These are phyloP conservation scores for Solenopsis fugax DNA, from an alignment of 1,140 invertebrate species.

Conservation along the genomic window DNA sequence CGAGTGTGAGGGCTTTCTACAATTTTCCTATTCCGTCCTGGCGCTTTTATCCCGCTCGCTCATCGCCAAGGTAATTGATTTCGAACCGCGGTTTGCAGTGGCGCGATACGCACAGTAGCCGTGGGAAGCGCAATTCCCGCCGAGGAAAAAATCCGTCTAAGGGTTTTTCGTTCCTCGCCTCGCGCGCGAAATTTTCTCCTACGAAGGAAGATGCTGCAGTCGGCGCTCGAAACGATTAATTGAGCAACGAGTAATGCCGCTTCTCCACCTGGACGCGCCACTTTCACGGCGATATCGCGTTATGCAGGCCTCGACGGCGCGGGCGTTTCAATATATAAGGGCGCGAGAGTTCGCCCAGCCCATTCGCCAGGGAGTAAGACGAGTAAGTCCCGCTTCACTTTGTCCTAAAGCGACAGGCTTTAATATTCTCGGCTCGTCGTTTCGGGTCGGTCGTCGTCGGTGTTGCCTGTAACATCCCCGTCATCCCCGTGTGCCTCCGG, in stretches of 20 bases:
- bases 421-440: constrained; percentile 75
- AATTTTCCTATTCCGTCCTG: constrained; percentile 49
- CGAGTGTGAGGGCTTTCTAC: constrained; percentile 33
- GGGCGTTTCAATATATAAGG: constrained; percentile 42
- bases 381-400: constrained; percentile 74
- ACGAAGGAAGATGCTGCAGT: background rate
- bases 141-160: background rate
- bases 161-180: background rate
- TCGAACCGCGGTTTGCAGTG: constrained; percentile 22
- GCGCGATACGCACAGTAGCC: constrained; percentile 3
- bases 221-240: constrained; percentile 44
- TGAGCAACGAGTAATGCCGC: background rate
- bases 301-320: background rate
- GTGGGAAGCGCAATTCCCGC: constrained; percentile 48
- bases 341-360: background rate
- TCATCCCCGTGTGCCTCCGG: constrained; percentile 27
- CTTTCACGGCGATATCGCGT: constrained; percentile 37
- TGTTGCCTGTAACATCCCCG: too few species aligned
- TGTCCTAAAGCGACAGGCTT: constrained; percentile 78
- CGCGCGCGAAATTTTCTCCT: background rate
- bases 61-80: constrained; percentile 45
- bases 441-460: constrained; percentile 61
- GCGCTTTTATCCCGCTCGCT: constrained; percentile 31
- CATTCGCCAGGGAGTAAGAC: constrained; percentile 45
- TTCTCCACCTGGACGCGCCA: background rate